These are phyloP conservation scores for Notoglanidium macrostoma DNA, from an alignment of 2,797 vertebrate species.

Conservation along the genomic window DNA sequence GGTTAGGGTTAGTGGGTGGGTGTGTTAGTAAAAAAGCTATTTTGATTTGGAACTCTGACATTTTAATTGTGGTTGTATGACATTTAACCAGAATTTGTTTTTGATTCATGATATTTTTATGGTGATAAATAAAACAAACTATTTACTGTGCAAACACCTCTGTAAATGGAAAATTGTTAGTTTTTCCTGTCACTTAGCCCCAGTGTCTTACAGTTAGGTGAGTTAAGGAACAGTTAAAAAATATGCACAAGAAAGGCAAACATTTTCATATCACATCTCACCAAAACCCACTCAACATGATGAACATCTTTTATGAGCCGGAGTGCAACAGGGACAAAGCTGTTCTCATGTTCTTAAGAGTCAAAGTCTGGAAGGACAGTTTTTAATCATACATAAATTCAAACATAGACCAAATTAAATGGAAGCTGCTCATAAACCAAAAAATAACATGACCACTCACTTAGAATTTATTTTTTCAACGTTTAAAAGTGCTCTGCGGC, in stretches of 20 bases:
- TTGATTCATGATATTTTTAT: neutral
- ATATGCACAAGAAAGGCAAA: neutral
- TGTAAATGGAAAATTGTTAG: neutral
- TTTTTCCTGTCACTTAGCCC: neutral
- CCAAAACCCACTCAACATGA: neutral
- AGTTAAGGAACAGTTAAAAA: neutral
- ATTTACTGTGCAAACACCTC: neutral
- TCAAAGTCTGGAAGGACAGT: neutral
- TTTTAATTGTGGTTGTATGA: slow-evolving; percentile 3
- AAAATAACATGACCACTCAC: neutral
- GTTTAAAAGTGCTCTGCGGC: too few species aligned
- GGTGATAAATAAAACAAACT: neutral
- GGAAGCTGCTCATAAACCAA: neutral
- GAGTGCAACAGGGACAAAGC: neutral
- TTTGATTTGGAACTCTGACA: neutral
- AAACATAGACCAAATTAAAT: neutral
- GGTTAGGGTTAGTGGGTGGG: too few species aligned
- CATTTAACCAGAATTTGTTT: neutral
- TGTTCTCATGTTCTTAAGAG: neutral
- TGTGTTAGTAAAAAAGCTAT: too few species aligned
- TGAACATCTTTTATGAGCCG: too few species aligned
- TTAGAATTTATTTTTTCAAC: neutral
- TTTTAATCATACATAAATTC: neutral
- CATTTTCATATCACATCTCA: neutral
- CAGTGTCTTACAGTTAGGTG: neutral